Conservation (phyloP, 2,888 invertebrate species). For the Ganaspis brasiliensis region DNA sequence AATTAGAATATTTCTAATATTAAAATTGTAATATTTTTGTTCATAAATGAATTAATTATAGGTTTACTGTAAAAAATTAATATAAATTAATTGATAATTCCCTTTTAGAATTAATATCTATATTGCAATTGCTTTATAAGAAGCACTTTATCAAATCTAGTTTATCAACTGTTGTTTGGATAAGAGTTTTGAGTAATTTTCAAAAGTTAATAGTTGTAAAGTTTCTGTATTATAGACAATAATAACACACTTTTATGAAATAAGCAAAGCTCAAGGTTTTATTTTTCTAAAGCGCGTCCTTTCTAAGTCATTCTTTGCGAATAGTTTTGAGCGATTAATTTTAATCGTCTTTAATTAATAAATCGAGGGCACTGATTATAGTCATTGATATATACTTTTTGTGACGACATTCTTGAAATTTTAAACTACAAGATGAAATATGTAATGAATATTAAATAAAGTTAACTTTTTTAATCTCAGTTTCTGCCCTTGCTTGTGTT, state of each 20-base stretch:
- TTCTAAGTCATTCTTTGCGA: neutral
- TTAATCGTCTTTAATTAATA: slow-evolving; percentile 17
- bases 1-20: no score
- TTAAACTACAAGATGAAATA: neutral
- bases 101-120: no score
- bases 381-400: neutral
- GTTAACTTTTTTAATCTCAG: slow-evolving; percentile 8
- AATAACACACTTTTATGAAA: neutral
- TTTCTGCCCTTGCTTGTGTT: slow-evolving; percentile 16
- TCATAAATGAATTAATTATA: no score
- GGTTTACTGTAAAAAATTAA: no score
- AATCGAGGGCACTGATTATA: slow-evolving; percentile 13
- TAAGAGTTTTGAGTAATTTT: no score
- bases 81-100: no score
- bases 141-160: no score
- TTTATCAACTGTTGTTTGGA: no score
- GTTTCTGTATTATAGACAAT: no score
- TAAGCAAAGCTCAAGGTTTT: neutral
- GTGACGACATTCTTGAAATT: slow-evolving; percentile 4
- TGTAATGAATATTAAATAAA: neutral
- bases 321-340: neutral
- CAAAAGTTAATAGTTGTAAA: no score
- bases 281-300: neutral
- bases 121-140: no score
- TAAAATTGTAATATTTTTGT: no score